Conservation (phyloP, 2,113 vertebrate species). For the Boleophthalmus pectinirostris region DNA sequence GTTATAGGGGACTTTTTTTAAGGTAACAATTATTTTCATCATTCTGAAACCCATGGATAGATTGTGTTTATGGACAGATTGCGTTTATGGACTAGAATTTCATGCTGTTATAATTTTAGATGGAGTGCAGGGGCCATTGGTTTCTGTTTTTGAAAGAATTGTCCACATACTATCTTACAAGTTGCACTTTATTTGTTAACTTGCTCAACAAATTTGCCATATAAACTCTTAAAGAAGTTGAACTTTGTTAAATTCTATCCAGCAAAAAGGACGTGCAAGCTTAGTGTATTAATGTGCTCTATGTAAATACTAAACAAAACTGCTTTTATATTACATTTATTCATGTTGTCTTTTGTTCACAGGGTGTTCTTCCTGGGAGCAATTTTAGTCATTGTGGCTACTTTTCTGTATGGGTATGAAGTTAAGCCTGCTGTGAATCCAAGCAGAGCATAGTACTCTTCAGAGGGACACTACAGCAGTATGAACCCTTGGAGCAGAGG, state of each 20-base stretch:
- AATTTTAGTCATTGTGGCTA: constrained; percentile 90
- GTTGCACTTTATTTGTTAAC: background rate
- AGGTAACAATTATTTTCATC: too few relatives aligned
- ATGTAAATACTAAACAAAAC: background rate
- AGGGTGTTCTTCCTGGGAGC: constrained; percentile 95
- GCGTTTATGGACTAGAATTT: too few relatives aligned
- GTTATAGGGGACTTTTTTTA: too few relatives aligned
- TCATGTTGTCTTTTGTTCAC: constrained; percentile 15
- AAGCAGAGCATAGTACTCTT: constrained; percentile 82
- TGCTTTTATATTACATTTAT: background rate
- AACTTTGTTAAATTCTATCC: too few relatives aligned
- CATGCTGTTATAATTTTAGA: background rate
- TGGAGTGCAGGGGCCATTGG: background rate
- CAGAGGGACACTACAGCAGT: constrained; percentile 22
- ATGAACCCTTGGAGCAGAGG: background rate
- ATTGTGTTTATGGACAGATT: too few relatives aligned
- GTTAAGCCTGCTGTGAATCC: constrained; percentile 85
- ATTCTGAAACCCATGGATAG: too few relatives aligned
- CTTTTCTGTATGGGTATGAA: constrained; percentile 95
- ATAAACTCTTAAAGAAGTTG: background rate
- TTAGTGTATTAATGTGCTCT: too few relatives aligned
- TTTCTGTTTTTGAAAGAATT: too few relatives aligned
- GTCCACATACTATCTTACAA: too few relatives aligned
- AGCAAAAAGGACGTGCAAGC: background rate
- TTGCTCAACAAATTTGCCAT: background rate